Evolutionary conservation across 2,797 vertebrate species (phyloP), one percentile per base, ranked within the genome.

Genomic region (Manis crassicaudata): DNA sequence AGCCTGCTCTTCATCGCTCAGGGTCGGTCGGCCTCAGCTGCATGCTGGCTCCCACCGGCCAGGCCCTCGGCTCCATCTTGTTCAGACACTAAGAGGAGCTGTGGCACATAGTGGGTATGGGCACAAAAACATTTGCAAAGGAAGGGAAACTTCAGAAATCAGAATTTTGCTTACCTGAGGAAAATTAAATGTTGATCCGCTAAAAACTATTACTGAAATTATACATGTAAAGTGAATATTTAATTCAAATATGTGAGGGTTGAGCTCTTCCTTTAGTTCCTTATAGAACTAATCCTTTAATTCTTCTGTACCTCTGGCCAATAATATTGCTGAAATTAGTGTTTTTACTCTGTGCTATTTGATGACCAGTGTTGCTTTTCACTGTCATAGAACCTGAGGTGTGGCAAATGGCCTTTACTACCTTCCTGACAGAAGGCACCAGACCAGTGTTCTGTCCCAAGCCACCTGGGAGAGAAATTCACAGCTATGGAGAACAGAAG

Each of bases 1-100:
- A 0, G 0, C 32, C 56, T 43, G 37, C 8, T 2, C 12, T 23
- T 14, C 29, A 29, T 52, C 17, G 14, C 40, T 52, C 12, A 50
- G 25, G 46, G 50, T 17, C 10, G 25, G 46, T 7, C 20, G 82
- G 40, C 60, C 58, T 72, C 29, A 43, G 60, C 54, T 23, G 35
- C 70, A 20, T 25, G 40, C 46, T 25, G 73, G 65, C 32, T 70
- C 52, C 79, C 14, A 7, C 18, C 6, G 35, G 17, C 29, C 40
- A 25, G 73, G 46, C 11, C 62, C 52, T 2, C 0, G 18, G 86
- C 75, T 40, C 37, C n/a, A 37, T 75, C 79, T 14, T 3, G n/a
- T 46, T 79, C 25, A 40, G 84, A 35, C 29, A 17, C 46, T 0
- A 16, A 72, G n/a, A 32, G 21, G 46, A 67, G 65, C n/a, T 60